Evolutionary conservation across 2,888 invertebrate genomes (phyloP).

Genomic region (Cantharis lateralis): DNA sequence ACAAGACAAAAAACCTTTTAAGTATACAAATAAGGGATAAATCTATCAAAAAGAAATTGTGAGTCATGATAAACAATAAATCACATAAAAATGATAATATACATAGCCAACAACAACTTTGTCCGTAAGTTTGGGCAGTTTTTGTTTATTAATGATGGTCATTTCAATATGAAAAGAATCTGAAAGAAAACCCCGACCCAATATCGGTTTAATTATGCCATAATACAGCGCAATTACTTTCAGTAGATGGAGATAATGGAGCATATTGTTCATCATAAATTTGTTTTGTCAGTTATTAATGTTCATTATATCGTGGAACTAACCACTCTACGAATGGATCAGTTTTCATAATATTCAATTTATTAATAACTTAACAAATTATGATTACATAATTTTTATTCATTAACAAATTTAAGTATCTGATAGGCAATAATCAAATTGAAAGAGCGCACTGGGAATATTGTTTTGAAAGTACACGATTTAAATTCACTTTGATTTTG

Average conservation of each 20-base stretch:
- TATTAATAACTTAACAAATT: slow-evolving; percentile 8
- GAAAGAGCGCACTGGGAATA: background rate
- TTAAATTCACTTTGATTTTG: background rate
- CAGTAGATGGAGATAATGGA: slow-evolving; percentile 28
- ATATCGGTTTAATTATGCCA: slow-evolving; percentile 44
- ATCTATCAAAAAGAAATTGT: slow-evolving; percentile 30
- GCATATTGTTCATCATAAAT: slow-evolving; percentile 10
- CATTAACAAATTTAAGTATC: background rate
- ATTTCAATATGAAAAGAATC: slow-evolving; percentile 53
- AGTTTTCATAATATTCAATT: slow-evolving; percentile 7
- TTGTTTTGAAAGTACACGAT: background rate
- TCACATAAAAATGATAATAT: slow-evolving; percentile 30
- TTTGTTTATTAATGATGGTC: slow-evolving; percentile 30
- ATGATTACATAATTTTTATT: background rate
- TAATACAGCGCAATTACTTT: slow-evolving; percentile 43
- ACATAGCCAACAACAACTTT: slow-evolving; percentile 25
- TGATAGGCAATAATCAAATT: background rate
- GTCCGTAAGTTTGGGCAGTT: slow-evolving; percentile 15
- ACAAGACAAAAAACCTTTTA: slow-evolving; percentile 32
- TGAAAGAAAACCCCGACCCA: slow-evolving; percentile 36
- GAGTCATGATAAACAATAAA: slow-evolving; percentile 34
- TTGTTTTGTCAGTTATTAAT: slow-evolving; percentile 20
- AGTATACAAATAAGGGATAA: slow-evolving; percentile 30
- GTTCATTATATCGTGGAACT: slow-evolving; percentile 5
- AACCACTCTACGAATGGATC: slow-evolving; percentile 6